phyloP scores from a whole-genome alignment of 2,113 vertebrate genomes.

The Eptesicus fuscus region DNA sequence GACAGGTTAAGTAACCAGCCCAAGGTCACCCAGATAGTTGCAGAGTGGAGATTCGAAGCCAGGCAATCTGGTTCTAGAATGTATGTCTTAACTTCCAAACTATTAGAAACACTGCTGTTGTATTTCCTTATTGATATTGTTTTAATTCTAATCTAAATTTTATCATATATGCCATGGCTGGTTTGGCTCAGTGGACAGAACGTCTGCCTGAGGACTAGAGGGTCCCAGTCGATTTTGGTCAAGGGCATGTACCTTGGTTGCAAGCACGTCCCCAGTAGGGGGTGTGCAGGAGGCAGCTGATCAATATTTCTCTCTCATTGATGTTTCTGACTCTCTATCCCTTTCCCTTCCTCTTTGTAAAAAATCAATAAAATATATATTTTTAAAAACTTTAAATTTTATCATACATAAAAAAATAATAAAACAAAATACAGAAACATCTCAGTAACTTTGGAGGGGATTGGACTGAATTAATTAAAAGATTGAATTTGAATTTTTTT shows the following conservation, averaged over 20 bases:
- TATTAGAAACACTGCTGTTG: background rate
- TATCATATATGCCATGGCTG: background rate
- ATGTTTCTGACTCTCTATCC: no score
- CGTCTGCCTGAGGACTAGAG: no score
- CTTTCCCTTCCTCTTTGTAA: no score
- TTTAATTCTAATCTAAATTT: background rate
- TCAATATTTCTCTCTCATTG: no score
- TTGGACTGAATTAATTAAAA: constrained; percentile 15
- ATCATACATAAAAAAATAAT: background rate
- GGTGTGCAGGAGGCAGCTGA: no score
- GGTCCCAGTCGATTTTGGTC: no score
- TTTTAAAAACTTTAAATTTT: background rate
- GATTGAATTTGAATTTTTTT: background rate
- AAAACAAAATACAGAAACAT: background rate
- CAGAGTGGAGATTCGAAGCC: background rate
- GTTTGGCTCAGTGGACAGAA: no score
- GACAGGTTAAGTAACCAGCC: background rate
- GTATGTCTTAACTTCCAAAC: background rate
- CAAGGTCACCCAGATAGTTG: background rate
- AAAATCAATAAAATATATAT: no score
- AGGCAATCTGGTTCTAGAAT: background rate
- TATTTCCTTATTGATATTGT: background rate
- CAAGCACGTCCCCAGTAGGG: no score
- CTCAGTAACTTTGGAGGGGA: background rate
- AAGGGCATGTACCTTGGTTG: no score